Base-by-base conservation (phyloP, 2,888 invertebrate species). In the Crossocerus cetratus region DNA sequence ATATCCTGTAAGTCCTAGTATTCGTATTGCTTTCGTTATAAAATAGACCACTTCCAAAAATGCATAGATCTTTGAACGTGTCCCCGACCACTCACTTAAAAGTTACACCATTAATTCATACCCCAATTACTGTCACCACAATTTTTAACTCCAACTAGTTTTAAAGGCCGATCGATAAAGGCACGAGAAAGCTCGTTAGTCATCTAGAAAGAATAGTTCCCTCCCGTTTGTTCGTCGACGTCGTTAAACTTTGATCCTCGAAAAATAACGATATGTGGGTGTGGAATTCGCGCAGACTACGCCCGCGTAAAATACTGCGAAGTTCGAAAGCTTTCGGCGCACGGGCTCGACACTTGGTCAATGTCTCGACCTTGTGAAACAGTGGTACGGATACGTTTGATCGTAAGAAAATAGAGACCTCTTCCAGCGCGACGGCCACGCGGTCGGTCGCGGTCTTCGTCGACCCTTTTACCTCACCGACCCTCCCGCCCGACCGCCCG, bases 231-330 rank as follows among this genome's bases (percentile, higher is more conserved):
- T 64, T 56, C 68, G 58, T 55, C 65, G 49, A 56, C 23, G 58
- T 49, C 66, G 44, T 63, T 49, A 56, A 74, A 66, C 66, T 71
- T 68, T 32, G 16, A 58, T 45, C 42, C 18, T 62, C 63, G 57
- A 72, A 63, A 56, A 16, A 13, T 54, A 74, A 70, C 42, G 68
- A 72, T 23, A 22, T 55, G 23, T 61, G n/a, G n/a, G 45, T 60
- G 45, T 65, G 74, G 64, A 74, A 64, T 72, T 74, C 54, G 53
- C 68, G 77, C 77, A 77, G 79, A 74, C 71, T 80, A 80, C 75
- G 77, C 78, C 78, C 80, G 77, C 75, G 73, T 77, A 77, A 80
- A 70, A 77, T 74, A 75, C 73, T 80, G 77, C 77, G 69, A 65
- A 67, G 63, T 66, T 76, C 60, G 49, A 61, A 60, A 16, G 61